Percentiles rank a stretch among this genome's conserved stretches.
Conservation (phyloP, 2,888 invertebrate genomes). For the Luperina nickerlii region DNA sequence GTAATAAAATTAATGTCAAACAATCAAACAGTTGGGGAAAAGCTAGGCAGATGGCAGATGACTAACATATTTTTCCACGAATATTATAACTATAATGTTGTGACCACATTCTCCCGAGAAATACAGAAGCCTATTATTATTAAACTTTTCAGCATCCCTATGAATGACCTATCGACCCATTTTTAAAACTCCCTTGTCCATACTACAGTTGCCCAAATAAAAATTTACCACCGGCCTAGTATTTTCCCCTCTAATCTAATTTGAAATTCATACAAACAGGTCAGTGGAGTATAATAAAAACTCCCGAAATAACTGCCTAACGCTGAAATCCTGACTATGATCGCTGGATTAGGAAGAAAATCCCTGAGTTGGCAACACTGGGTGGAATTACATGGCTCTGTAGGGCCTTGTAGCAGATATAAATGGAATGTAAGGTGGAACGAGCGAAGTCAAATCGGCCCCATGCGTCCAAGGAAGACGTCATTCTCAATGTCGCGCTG, state of each 20-base stretch:
- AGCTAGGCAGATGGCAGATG: no score
- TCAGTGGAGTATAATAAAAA: constrained; percentile 54
- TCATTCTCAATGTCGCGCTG: constrained; percentile 20
- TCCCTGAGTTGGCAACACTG: constrained; percentile 64
- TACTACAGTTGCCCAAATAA: constrained; percentile 40
- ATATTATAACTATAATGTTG: neutral
- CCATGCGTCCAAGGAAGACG: constrained; percentile 52
- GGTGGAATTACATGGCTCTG: constrained; percentile 63
- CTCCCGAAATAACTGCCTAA: constrained; percentile 56
- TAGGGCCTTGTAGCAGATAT: constrained; percentile 57
- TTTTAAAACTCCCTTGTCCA: constrained; percentile 47
- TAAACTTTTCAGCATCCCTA: neutral
- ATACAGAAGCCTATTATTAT: neutral
- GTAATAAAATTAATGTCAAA: no score
- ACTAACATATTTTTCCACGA: neutral
- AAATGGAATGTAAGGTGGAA: constrained; percentile 54
- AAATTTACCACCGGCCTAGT: constrained; percentile 42
- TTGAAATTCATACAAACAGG: constrained; percentile 61
- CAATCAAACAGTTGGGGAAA: no score
- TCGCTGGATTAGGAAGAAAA: constrained; percentile 56
- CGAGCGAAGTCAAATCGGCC: constrained; percentile 56
- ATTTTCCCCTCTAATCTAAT: constrained; percentile 42
- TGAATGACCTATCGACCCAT: neutral
- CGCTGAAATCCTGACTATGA: constrained; percentile 53
- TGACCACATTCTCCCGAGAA: neutral